Evolutionary conservation across 2,888 invertebrate species (phyloP), one percentile per base, ranked within the genome.

Genomic region (Panorpa germanica): DNA sequence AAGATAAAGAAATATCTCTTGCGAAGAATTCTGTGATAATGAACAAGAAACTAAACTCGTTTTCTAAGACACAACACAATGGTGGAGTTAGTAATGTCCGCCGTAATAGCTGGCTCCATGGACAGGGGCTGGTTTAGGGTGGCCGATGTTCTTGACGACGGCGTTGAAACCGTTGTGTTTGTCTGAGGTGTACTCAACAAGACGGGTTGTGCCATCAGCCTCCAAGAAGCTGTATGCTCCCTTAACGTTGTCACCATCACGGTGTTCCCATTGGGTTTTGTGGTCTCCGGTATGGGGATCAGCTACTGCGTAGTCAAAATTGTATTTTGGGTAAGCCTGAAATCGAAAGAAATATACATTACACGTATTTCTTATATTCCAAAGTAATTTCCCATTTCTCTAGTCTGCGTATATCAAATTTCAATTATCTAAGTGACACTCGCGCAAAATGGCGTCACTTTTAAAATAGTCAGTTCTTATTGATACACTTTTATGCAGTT

Each of bases 251-350:
- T 65, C 67, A 11, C 68, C 68, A 37, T 67, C 65, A 19, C 68
- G 52, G 19, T 57, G 55, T 44, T 68, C 68, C 55, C 64, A 64
- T 39, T 67, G 66, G 3, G 57, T 55, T 43, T 68, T 68, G 41
- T 61, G 57, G 41, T 68, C 68, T 14, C 68, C 68, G 10, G 67
- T 68, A 38, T 62, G 59, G 3, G 66, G 65, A 43, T 68, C 68
- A 5, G 61, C 60, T n/a, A 68, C 67, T 20, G 66, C 55, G 40
- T 68, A 67, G 45, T 66, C 65, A 41, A 62, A 66, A 25, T 60
- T 53, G 41, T 68, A 67, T 46, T 63, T 64, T 5, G 67, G 65
- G 37, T 63, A 54, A 2, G 64, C 52, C 66, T 67, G 50, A 37
- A 55, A 53, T 31, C 26, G 30, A 34, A 25, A 28, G 31, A 26